These are phyloP conservation scores for Chironomus tepperi DNA, from an alignment of 1,140 invertebrate species.

Conservation along the genomic window DNA sequence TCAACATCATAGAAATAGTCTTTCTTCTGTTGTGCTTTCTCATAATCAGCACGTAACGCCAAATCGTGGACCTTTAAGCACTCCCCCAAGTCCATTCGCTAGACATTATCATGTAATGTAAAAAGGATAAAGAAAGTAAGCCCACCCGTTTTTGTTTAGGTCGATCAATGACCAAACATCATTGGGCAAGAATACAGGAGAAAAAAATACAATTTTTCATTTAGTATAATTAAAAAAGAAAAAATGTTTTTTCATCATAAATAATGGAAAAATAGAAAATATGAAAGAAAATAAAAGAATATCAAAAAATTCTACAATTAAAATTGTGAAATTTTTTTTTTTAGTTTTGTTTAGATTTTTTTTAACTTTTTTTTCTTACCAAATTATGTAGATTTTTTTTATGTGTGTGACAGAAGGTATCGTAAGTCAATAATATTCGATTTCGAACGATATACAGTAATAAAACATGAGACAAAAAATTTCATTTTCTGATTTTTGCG, in stretches of 20 bases:
- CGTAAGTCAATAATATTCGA: background rate
- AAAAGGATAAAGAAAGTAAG: slow-evolving; percentile 24
- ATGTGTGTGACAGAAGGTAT: background rate
- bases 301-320: background rate
- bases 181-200: background rate
- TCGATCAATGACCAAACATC: background rate
- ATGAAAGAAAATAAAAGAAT: background rate
- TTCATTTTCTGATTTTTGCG: background rate
- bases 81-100: slow-evolving; percentile 97
- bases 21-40: slow-evolving; percentile 78
- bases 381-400: background rate
- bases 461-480: background rate
- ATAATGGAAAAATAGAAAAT: background rate
- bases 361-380: background rate
- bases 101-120: slow-evolving; percentile 30
- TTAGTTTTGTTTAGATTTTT: too few relatives aligned
- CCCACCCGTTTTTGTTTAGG: background rate
- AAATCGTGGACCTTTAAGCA: slow-evolving; percentile 97
- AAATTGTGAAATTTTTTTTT: too few relatives aligned
- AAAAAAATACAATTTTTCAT: background rate
- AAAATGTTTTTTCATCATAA: background rate
- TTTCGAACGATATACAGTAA: background rate
- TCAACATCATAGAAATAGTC: slow-evolving; percentile 98
- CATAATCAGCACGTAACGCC: slow-evolving; percentile 93
- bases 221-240: slow-evolving; percentile 11